phyloP scores from a whole-genome alignment of 2,888 invertebrate species.

The Bruchidius siliquastri region DNA sequence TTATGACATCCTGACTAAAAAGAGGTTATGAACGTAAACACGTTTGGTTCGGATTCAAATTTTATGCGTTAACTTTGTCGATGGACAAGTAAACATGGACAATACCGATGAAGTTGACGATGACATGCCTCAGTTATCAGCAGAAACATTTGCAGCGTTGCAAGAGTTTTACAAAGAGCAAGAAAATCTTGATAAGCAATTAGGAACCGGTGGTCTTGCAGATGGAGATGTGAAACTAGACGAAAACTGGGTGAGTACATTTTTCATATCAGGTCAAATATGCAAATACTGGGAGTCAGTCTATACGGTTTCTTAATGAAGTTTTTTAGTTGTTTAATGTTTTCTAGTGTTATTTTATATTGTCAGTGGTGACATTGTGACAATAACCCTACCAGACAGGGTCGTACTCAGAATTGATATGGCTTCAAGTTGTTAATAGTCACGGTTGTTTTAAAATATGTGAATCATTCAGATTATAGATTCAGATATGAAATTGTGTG shows the following conservation, averaged over 20 bases:
- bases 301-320: too few relatives aligned
- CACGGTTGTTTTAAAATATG: too few relatives aligned
- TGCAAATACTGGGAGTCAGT: too few relatives aligned
- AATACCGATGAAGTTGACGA: constrained; percentile 45
- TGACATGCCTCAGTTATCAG: constrained; percentile 62
- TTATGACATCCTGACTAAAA: not conserved
- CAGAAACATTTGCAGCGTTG: constrained; percentile 67
- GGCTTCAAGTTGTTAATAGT: too few relatives aligned
- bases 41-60: not conserved
- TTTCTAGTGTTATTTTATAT: too few relatives aligned
- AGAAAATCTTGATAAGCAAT: constrained; percentile 56
- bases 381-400: too few relatives aligned
- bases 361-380: too few relatives aligned
- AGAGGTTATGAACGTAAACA: not conserved
- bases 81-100: not conserved
- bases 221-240: constrained; percentile 57
- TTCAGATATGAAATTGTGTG: too few relatives aligned
- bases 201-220: constrained; percentile 32
- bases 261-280: too few relatives aligned
- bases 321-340: too few relatives aligned
- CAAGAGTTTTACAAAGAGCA: constrained; percentile 75
- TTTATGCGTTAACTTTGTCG: not conserved
- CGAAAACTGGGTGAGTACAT: constrained; percentile 72
- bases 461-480: too few relatives aligned
- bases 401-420: not conserved